Percentiles rank a stretch among this genome's conserved stretches.
Evolutionary conservation across 2,113 vertebrate species (phyloP).

Genomic region (cattle (Bos taurus)): ARS-UCD2.0 NC_037334.1:50419501-50420000

Average conservation of each 20-base stretch:
- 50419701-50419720: background rate
- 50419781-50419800: background rate
- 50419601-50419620: background rate
- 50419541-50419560: background rate
- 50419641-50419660: background rate
- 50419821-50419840: too few species aligned
- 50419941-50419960: too few species aligned
- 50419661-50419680: background rate
- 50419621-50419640: background rate
- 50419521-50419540: background rate
- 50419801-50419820: too few species aligned
- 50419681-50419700: background rate
- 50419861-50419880: too few species aligned
- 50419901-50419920: too few species aligned
- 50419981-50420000: too few species aligned
- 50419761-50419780: background rate
- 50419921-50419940: too few species aligned
- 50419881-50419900: too few species aligned
- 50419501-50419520: background rate
- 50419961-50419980: too few species aligned
- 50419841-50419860: too few species aligned
- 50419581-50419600: background rate
- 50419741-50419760: background rate
- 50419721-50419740: background rate
- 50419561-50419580: background rate